These are phyloP conservation scores for Andrena trimmerana DNA, from an alignment of 2,888 invertebrate species.

Conservation along the genomic window DNA sequence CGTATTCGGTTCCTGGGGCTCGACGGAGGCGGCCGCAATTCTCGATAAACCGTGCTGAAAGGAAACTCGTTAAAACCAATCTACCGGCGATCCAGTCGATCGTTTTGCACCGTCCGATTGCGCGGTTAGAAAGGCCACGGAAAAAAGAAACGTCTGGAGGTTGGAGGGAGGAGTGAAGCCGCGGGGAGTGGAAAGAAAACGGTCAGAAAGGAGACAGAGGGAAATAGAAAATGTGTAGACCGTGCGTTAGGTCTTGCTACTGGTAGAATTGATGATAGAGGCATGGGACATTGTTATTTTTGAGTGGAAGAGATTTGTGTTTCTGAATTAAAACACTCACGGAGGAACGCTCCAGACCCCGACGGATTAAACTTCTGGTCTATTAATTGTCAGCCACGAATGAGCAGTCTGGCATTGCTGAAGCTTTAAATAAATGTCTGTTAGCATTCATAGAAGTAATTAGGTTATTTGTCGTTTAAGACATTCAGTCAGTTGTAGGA, in stretches of 20 bases:
- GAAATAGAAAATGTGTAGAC: background rate
- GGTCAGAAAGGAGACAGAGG: constrained; percentile 2
- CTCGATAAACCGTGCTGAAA: constrained; percentile 75
- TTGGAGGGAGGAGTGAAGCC: constrained; percentile 9
- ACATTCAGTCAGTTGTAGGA: too few relatives aligned
- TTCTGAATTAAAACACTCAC: too few relatives aligned
- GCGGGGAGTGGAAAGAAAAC: constrained; percentile 11
- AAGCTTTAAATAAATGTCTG: too few relatives aligned
- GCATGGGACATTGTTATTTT: too few relatives aligned
- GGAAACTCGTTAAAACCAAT: constrained; percentile 76
- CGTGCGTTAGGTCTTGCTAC: background rate
- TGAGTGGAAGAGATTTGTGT: too few relatives aligned
- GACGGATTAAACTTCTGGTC: too few relatives aligned
- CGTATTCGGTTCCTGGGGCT: constrained; percentile 60
- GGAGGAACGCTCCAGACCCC: too few relatives aligned
- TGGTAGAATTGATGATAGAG: background rate
- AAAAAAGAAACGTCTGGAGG: constrained; percentile 9
- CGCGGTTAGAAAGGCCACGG: constrained; percentile 23
- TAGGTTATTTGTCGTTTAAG: too few relatives aligned
- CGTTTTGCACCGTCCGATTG: constrained; percentile 62
- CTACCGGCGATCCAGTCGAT: constrained; percentile 67
- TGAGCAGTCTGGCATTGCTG: too few relatives aligned
- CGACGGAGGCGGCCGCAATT: constrained; percentile 68
- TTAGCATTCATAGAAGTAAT: too few relatives aligned
- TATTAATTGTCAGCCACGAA: too few relatives aligned